These are phyloP conservation scores for Clinocottus analis DNA, from an alignment of 2,113 vertebrate genomes.

Conservation along the genomic window DNA sequence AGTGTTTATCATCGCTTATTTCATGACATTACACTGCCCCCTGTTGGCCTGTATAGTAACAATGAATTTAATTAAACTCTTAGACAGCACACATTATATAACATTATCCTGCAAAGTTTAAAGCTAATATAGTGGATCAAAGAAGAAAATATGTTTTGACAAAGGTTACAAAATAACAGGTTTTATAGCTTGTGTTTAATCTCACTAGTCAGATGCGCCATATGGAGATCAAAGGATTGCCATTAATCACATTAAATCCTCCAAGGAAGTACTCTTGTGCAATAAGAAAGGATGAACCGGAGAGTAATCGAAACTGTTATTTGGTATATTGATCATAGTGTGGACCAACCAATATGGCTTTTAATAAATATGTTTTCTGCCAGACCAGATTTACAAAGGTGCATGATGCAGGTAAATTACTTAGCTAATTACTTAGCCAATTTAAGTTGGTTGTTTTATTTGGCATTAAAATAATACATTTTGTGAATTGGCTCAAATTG, in stretches of 20 bases:
- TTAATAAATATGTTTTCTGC: constrained; percentile 12
- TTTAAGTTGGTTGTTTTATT: background rate
- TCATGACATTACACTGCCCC: background rate
- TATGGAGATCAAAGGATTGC: constrained; percentile 73
- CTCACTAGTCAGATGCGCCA: constrained; percentile 59
- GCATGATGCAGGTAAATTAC: background rate
- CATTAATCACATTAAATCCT: constrained; percentile 72
- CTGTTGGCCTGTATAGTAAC: background rate
- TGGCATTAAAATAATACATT: background rate
- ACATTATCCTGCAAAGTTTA: background rate
- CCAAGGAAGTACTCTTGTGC: constrained; percentile 36
- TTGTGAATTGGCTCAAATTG: background rate
- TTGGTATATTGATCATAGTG: background rate
- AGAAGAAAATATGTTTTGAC: background rate
- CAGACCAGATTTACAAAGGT: no score
- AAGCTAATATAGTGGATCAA: background rate
- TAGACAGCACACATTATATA: background rate
- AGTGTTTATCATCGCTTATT: background rate
- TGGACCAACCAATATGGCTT: background rate
- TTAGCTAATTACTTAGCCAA: background rate
- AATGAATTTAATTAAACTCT: background rate
- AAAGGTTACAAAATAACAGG: background rate
- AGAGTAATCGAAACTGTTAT: constrained; percentile 8
- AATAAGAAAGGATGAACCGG: constrained; percentile 37
- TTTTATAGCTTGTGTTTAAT: constrained; percentile 40